These are phyloP conservation scores for Orthosia gothica DNA, from an alignment of 2,888 invertebrate species.

Conservation along the genomic window DNA sequence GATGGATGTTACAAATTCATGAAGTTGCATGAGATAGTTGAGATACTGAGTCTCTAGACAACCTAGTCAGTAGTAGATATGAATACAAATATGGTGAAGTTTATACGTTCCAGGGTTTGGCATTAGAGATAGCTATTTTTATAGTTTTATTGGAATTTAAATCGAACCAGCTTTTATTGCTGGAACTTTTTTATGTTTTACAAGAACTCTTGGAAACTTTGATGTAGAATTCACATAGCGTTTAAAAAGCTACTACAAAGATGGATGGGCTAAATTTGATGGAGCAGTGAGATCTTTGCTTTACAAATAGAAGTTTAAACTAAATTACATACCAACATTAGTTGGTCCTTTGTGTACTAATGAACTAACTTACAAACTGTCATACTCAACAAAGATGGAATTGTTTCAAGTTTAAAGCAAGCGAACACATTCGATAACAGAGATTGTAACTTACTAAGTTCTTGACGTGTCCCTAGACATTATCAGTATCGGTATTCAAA, in stretches of 20 bases:
- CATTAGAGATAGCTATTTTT: constrained; percentile 44
- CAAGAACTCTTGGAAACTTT: background rate
- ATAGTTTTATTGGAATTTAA: constrained; percentile 43
- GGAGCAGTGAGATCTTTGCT: background rate
- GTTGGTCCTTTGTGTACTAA: background rate
- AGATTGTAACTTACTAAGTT: constrained; percentile 42
- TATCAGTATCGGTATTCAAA: constrained; percentile 69
- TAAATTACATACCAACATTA: constrained; percentile 2
- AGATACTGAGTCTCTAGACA: constrained; percentile 65
- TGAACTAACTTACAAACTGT: constrained; percentile 30
- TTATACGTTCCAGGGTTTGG: constrained; percentile 30
- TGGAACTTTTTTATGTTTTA: background rate
- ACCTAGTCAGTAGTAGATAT: constrained; percentile 64
- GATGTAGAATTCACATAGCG: background rate
- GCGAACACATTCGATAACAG: constrained; percentile 50
- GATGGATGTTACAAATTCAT: constrained; percentile 81
- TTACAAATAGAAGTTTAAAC: background rate
- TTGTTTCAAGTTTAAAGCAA: constrained; percentile 47
- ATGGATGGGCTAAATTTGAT: background rate
- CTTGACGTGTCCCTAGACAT: constrained; percentile 55
- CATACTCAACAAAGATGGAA: constrained; percentile 40
- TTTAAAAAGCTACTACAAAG: background rate
- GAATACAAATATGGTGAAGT: constrained; percentile 66
- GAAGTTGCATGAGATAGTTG: constrained; percentile 73
- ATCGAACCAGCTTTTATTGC: constrained; percentile 24